These are phyloP conservation scores for Cheilosia pagana DNA, from an alignment of 2,888 invertebrate genomes.

Conservation along the genomic window DNA sequence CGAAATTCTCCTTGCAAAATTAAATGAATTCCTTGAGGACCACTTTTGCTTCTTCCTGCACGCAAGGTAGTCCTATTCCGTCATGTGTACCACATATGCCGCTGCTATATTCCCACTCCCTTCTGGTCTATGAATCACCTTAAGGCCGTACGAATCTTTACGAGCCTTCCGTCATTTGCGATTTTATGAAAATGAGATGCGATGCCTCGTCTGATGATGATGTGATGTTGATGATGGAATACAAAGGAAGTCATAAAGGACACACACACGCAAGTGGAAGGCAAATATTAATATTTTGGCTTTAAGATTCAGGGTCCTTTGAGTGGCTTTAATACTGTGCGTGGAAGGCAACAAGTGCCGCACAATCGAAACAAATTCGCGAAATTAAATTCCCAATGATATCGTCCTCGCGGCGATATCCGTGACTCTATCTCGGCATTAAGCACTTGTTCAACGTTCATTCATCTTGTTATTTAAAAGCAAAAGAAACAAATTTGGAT, in stretches of 20 bases:
- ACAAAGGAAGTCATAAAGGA: constrained; percentile 39
- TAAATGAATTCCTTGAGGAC: constrained; percentile 70
- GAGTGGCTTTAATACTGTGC: too few relatives aligned
- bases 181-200: constrained; percentile 64
- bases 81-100: constrained; percentile 55
- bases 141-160: constrained; percentile 42
- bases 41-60: constrained; percentile 37
- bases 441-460: constrained; percentile 2
- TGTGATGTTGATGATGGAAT: constrained; percentile 46
- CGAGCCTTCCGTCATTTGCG: constrained; percentile 50
- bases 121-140: constrained; percentile 48
- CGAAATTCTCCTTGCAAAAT: constrained; percentile 55
- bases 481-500: constrained; percentile 45
- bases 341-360: not conserved
- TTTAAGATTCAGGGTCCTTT: not conserved
- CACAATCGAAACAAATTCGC: constrained; percentile 7
- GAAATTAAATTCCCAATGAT: constrained; percentile 10
- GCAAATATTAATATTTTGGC: constrained; percentile 11
- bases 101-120: not conserved
- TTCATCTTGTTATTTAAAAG: constrained; percentile 24
- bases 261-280: not conserved
- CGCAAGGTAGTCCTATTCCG: constrained; percentile 35
- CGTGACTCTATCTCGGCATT: not conserved
- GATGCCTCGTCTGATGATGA: constrained; percentile 32
- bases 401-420: not conserved